Percentiles rank a stretch among this genome's conserved stretches.
phyloP scores from a whole-genome alignment of 2,888 invertebrate species.

The Acanthosoma haemorrhoidale region DNA sequence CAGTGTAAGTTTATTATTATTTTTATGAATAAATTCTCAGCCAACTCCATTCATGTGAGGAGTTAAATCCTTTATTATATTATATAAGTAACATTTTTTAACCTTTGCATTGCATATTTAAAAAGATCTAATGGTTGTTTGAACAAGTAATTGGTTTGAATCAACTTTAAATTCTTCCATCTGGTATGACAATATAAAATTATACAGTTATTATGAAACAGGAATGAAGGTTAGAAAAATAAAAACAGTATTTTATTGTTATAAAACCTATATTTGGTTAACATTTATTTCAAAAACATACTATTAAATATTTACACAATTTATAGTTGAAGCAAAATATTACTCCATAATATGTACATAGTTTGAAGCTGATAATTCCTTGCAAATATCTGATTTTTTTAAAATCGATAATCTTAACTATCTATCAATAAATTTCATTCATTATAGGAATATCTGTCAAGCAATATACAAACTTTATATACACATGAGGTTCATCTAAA shows the following conservation, averaged over 20 bases:
- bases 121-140: too few species aligned
- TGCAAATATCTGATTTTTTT: not conserved
- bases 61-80: too few species aligned
- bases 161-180: not conserved
- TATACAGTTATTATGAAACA: not conserved
- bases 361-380: not conserved
- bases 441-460: conserved; percentile 24
- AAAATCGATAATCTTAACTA: not conserved
- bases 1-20: too few species aligned
- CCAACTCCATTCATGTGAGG: too few species aligned
- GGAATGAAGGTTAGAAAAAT: not conserved
- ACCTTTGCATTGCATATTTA: too few species aligned
- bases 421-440: conserved; percentile 15
- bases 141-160: not conserved
- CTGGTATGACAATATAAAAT: not conserved
- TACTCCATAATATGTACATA: conserved; percentile 9
- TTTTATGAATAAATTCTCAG: too few species aligned
- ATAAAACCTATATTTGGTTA: conserved; percentile 30
- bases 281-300: conserved; percentile 29
- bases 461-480: conserved; percentile 26
- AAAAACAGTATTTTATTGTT: conserved; percentile 1
- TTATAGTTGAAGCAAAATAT: conserved; percentile 19
- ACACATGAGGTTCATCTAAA: conserved; percentile 22
- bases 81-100: too few species aligned
- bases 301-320: conserved; percentile 28